Evolutionary conservation across 2,888 invertebrate genomes (phyloP).

Genomic region (Sphaerophoria rueppellii): DNA sequence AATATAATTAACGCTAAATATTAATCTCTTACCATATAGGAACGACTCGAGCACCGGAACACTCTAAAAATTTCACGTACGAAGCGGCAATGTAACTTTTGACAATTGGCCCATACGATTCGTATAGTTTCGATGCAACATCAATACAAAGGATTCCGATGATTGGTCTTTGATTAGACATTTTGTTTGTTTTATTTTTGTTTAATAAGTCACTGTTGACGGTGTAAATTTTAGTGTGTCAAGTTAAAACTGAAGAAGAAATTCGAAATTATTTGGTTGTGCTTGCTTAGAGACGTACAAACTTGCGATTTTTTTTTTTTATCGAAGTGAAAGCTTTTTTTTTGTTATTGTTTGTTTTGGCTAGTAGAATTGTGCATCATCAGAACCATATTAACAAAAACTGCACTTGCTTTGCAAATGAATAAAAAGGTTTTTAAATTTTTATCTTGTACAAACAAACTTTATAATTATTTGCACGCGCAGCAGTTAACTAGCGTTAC

Average conservation of each 20-base stretch:
- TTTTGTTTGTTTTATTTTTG: conserved; percentile 18
- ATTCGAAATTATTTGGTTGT: background rate
- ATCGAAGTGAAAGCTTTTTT: too few species aligned
- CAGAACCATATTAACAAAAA: too few species aligned
- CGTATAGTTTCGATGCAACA: conserved; percentile 83
- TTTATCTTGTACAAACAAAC: too few species aligned
- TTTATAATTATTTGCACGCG: too few species aligned
- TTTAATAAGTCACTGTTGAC: background rate
- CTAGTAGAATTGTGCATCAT: too few species aligned
- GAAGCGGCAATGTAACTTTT: conserved; percentile 91
- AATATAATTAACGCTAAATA: background rate
- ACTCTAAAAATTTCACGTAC: conserved; percentile 93
- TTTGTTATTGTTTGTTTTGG: too few species aligned
- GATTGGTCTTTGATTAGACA: conserved; percentile 81
- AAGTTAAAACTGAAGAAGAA: background rate
- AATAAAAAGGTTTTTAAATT: too few species aligned
- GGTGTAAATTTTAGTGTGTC: background rate
- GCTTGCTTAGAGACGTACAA: too few species aligned
- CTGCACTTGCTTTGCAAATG: too few species aligned
- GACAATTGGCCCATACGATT: conserved; percentile 83
- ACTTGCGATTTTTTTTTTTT: too few species aligned
- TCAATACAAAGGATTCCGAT: conserved; percentile 90
- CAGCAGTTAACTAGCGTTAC: too few species aligned
- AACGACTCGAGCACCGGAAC: conserved; percentile 91
- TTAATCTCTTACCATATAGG: conserved; percentile 87